A percentile compares a stretch with the other conserved stretches of the same genome.
Evolutionary conservation across 2,797 vertebrate species (phyloP).

Genomic region (Synaphobranchus kaupii): DNA sequence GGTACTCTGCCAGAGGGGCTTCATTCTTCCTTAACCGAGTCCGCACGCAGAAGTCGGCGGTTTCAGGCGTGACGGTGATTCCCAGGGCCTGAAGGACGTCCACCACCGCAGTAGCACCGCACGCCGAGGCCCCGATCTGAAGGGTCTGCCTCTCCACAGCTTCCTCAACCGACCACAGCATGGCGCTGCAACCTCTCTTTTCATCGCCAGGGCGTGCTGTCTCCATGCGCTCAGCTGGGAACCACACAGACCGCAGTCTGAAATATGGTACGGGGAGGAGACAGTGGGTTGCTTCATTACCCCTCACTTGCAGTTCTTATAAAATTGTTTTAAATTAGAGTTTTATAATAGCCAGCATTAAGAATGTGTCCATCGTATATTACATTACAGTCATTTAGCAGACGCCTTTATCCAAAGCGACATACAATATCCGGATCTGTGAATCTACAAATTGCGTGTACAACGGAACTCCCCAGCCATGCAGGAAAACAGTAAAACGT

Average conservation of each 20-base stretch:
- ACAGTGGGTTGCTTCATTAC: background rate
- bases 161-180: slow-evolving; percentile 76
- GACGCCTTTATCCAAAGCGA: no score
- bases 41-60: slow-evolving; percentile 65
- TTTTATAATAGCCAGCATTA: background rate
- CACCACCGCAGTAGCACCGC: slow-evolving; percentile 76
- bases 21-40: slow-evolving; percentile 71
- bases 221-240: background rate
- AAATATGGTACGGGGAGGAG: background rate
- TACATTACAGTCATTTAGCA: no score
- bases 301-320: no score
- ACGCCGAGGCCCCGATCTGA: slow-evolving; percentile 75
- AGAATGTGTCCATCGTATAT: background rate
- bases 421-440: background rate
- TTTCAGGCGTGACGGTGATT: slow-evolving; percentile 58
- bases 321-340: no score
- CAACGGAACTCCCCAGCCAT: background rate
- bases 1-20: slow-evolving; percentile 68
- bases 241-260: background rate
- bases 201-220: slow-evolving; percentile 11
- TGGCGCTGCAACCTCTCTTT: slow-evolving; percentile 47
- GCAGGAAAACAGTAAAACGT: background rate
- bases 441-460: background rate
- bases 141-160: slow-evolving; percentile 71
- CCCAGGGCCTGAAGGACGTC: slow-evolving; percentile 74